Base-by-base conservation (phyloP, 2,797 vertebrate genomes). In the Potorous gilbertii region DNA sequence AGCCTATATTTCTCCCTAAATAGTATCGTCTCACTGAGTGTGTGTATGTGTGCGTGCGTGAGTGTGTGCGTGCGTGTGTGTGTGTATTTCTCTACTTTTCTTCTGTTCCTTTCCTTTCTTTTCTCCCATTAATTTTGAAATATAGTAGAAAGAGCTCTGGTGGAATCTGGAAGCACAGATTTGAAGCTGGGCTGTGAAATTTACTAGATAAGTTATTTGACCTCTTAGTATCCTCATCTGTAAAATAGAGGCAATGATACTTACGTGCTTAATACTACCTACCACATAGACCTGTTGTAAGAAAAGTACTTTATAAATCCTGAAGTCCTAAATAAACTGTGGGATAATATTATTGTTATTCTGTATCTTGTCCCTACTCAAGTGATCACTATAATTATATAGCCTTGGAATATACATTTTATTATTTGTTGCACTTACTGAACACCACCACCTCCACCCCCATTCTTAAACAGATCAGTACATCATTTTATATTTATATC, bases 401-500 rank as follows among this genome's bases (percentile, higher is more conserved):
- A 74, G 54, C 40, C 95, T 55, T 96, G 92, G 18, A 52, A 92
- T 54, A 27, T 34, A 93, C 90, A 46, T 81, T 81, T 74, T 46
- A 66, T n/a, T 93, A 94, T 81, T 90, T 93, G 12, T 50, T 90
- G 6, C 92, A 95, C 52, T 94, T 94, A 96, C 5, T 95, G 31
- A 94, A 94, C 46, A 91, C 62, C 16, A 6, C 57, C 10, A 0
- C 28, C 56, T 21, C 56, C 29, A 11, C 14, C 94, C 31, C 54
- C 55, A 92, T 90, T 97, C 95, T 94, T 46, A 94, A 93, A 55
- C 46, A 97, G 29, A 94, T 4, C 92, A 96, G 95, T 2, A 92
- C 46, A 96, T 92, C 21, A 96, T 55, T 95, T 96, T 56, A 87
- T 90, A 56, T 89, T 96, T 97, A 27, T 87, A 96, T 95, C 34